Conservation (phyloP, 2,888 invertebrate genomes). For the Anagyrus pseudococci region DNA sequence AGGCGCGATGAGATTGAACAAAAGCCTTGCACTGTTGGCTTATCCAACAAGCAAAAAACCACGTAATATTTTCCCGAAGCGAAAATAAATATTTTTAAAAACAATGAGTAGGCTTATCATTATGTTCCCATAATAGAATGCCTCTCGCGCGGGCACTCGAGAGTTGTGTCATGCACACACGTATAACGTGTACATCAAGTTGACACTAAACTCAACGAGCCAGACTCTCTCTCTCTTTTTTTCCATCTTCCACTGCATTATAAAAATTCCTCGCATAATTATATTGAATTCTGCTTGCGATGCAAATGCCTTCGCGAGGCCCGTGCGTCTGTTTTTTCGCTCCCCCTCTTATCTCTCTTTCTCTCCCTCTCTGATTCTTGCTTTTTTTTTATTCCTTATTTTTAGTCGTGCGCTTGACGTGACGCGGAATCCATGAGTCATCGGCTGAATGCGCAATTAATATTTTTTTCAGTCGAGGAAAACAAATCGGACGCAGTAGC, state of each 20-base stretch:
- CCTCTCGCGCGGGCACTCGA: neutral
- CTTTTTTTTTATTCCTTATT: conserved; percentile 5
- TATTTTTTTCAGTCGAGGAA: conserved; percentile 4
- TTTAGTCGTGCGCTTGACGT: conserved; percentile 6
- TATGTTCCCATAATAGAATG: neutral
- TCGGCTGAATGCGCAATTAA: conserved; percentile 13
- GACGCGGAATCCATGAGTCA: conserved; percentile 16
- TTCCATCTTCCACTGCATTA: neutral
- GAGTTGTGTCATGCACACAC: conserved; percentile 21
- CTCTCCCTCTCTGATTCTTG: too few species aligned
- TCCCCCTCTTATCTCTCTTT: too few species aligned
- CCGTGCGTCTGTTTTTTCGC: neutral
- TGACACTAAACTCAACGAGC: neutral
- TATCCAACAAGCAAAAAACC: neutral
- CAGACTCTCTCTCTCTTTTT: neutral
- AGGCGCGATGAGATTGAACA: too few species aligned
- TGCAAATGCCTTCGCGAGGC: neutral
- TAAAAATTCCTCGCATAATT: too few species aligned
- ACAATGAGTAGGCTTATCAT: neutral
- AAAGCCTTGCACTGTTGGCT: too few species aligned
- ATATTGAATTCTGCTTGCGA: neutral
- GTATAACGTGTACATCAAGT: too few species aligned
- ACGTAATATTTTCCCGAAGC: neutral
- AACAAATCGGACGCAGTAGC: too few species aligned
- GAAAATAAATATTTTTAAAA: neutral